A percentile compares a stretch with the other conserved stretches of the same genome.
Conservation (phyloP, 2,888 invertebrate species). For the Ormia ochracea region DNA sequence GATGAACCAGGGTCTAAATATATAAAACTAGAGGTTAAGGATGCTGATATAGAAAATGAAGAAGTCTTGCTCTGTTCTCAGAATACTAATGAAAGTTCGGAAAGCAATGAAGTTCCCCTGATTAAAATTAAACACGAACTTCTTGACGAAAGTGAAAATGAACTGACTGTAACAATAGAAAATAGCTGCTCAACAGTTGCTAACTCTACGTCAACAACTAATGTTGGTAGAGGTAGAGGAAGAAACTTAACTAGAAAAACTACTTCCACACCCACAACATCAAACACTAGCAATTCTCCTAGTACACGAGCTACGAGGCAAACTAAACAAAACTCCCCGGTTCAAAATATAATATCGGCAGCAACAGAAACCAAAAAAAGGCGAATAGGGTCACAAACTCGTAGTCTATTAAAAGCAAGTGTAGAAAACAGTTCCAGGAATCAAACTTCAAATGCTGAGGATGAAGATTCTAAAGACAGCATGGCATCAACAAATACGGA, state of each 20-base stretch:
- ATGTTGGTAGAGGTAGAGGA: constrained; percentile 66
- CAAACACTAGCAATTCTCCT: constrained; percentile 60
- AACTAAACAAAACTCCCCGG: constrained; percentile 68
- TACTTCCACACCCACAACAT: constrained; percentile 58
- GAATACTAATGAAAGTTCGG: constrained; percentile 41
- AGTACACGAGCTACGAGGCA: constrained; percentile 69
- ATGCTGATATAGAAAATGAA: constrained; percentile 53
- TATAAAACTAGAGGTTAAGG: constrained; percentile 68
- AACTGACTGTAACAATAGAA: constrained; percentile 25
- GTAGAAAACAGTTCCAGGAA: constrained; percentile 17
- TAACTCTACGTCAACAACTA: constrained; percentile 57
- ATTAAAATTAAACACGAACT: constrained; percentile 71
- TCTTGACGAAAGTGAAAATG: constrained; percentile 64
- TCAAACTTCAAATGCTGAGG: constrained; percentile 51
- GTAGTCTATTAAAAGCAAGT: constrained; percentile 54
- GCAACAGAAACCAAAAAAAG: constrained; percentile 61
- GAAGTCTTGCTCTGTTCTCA: constrained; percentile 43
- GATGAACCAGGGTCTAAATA: constrained; percentile 67
- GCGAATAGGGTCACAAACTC: constrained; percentile 61
- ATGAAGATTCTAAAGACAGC: constrained; percentile 75
- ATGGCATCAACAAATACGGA: constrained; percentile 71
- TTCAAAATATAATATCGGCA: constrained; percentile 45
- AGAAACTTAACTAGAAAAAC: constrained; percentile 63
- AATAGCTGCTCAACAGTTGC: constrained; percentile 51
- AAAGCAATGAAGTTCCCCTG: constrained; percentile 46